Evolutionary conservation across 2,797 vertebrate species (phyloP).

Genomic region (Eospalax fontanierii): DNA sequence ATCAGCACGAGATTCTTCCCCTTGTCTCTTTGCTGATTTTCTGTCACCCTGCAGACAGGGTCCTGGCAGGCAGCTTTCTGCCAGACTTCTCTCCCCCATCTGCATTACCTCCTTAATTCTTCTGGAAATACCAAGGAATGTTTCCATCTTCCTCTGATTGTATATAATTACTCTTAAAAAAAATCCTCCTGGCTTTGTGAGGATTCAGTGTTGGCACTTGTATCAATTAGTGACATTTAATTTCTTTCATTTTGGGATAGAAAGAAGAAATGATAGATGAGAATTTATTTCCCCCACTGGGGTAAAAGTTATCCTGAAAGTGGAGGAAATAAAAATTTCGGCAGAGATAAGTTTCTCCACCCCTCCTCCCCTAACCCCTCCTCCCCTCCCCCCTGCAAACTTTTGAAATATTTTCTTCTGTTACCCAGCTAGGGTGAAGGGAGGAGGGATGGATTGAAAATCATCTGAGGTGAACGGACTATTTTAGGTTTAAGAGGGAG

Average conservation of each 20-base stretch:
- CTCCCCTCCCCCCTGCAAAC: background rate
- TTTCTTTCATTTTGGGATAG: conserved; percentile 82
- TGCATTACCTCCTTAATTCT: conserved; percentile 64
- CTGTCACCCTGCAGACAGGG: background rate
- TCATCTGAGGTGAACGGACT: conserved; percentile 32
- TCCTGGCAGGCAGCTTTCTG: background rate
- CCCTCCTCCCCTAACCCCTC: background rate
- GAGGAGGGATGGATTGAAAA: conserved; percentile 49
- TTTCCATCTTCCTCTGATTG: conserved; percentile 83
- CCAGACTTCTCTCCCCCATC: background rate
- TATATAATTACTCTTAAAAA: conserved; percentile 78
- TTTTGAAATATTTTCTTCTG: conserved; percentile 56
- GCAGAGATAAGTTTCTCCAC: conserved; percentile 39
- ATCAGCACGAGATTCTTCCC: background rate
- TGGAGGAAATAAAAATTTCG: conserved; percentile 72
- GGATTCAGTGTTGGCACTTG: conserved; percentile 79
- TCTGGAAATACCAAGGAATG: conserved; percentile 61
- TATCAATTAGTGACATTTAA: conserved; percentile 83
- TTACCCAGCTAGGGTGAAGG: conserved; percentile 33
- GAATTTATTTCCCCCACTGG: conserved; percentile 54
- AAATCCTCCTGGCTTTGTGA: conserved; percentile 81
- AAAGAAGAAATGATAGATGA: conserved; percentile 80
- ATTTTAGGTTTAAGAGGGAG: background rate
- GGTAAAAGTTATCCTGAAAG: conserved; percentile 78
- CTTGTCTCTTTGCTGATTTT: background rate